Percentiles rank a stretch among this genome's conserved stretches.
Conservation (phyloP, 2,113 vertebrate genomes). For the Telmatochromis brachygnathus region DNA sequence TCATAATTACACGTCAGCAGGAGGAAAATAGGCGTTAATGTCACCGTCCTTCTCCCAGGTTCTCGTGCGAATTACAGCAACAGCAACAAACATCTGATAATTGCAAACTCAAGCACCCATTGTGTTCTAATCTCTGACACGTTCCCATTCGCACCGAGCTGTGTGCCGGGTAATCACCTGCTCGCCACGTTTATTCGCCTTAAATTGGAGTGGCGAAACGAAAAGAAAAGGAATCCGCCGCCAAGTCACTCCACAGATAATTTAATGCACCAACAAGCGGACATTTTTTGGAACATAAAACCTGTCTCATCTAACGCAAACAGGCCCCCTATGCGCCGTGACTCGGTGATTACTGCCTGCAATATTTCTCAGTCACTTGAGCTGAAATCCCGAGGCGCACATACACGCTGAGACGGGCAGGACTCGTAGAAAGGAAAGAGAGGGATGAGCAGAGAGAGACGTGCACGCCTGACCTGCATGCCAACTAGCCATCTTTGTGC, state of each 20-base stretch:
- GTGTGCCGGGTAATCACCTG: neutral
- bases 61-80: neutral
- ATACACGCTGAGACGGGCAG: neutral
- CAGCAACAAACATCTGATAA: constrained; percentile 19
- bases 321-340: constrained; percentile 32
- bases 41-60: neutral
- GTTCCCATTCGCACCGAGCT: neutral
- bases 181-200: neutral
- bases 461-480: constrained; percentile 58
- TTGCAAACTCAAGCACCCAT: neutral
- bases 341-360: constrained; percentile 34
- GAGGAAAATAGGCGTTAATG: neutral
- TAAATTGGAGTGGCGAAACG: neutral
- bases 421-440: neutral
- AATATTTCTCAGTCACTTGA: constrained; percentile 39
- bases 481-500: constrained; percentile 63
- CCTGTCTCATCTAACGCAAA: constrained; percentile 15
- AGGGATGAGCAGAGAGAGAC: constrained; percentile 12
- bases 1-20: neutral
- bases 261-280: constrained; percentile 23
- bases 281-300: constrained; percentile 35
- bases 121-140: neutral
- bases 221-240: neutral
- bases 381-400: constrained; percentile 19
- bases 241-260: constrained; percentile 5